Evolutionary conservation across 2,113 vertebrate species (phyloP), one percentile per base, ranked within the genome.

Genomic region (Cranoglanis bouderius): DNA sequence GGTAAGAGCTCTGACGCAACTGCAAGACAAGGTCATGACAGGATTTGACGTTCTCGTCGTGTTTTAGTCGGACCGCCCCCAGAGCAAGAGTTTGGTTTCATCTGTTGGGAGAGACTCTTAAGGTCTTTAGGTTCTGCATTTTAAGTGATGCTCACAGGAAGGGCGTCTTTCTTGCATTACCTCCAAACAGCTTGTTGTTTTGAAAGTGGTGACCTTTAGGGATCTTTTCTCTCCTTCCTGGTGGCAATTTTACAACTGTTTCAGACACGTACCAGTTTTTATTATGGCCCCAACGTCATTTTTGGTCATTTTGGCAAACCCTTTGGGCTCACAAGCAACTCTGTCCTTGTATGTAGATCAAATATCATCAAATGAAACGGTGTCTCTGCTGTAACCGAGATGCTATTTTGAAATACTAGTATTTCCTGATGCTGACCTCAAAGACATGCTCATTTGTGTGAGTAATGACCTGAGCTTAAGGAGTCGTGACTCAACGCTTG

Each of bases 1-100:
- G n/a, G 57, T 51, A 21, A 87, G 59, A 63, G 85, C 63, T 53
- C 38, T 85, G 55, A 87, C 4, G 29, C 43, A 38, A 75, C 32
- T 4, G 57, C 32, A n/a, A 9, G 83, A 43, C 16, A 63, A 82
- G 26, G 43, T 74, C 26, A 75, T 53, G 35, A 46, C 43, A 61
- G 26, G 82, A 82, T 90, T 85, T 40, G 57, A 32, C 32, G 46
- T 40, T 29, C n/a, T 14, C 16, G 8, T 51, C 70, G 12, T 6
- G 16, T 2, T 5, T 13, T n/a, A 49, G n/a, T 35, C 74, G 51
- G n/a, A 55, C 24, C 16, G 40, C 46, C 29, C 1, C 6, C 21
- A 5, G 38, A 43, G 19, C 19, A 75, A 12, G 32, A 72, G 75
- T 78, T 8, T 1, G 14, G 46, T 49, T 10, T 49, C 46, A 5